Conservation (phyloP, 1,140 invertebrate species). For the Ptiloglossa arizonensis region DNA sequence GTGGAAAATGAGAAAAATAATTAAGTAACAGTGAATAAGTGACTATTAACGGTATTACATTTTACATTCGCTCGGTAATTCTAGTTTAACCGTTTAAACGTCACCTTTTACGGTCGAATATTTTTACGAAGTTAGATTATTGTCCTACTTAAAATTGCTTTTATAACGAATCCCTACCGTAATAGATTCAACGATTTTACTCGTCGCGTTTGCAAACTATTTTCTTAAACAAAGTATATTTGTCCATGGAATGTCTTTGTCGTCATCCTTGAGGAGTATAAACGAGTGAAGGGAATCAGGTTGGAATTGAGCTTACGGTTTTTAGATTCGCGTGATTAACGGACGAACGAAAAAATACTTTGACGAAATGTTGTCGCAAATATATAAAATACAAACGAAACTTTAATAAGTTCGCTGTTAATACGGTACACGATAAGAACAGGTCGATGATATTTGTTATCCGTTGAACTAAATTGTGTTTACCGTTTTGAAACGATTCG, state of each 20-base stretch:
- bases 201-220: no score
- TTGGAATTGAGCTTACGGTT: no score
- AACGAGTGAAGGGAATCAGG: no score
- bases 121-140: conserved; percentile 8
- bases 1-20: no score
- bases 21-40: neutral
- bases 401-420: no score
- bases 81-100: neutral
- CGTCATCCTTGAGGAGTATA: no score
- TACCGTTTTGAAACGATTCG: neutral
- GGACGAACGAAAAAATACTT: no score
- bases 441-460: neutral
- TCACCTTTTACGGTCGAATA: neutral
- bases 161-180: neutral
- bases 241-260: no score
- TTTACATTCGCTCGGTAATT: neutral
- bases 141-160: neutral
- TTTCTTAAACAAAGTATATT: no score
- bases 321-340: no score
- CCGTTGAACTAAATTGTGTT: neutral
- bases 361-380: no score
- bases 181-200: neutral
- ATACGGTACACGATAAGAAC: neutral
- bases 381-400: no score
- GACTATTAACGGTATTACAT: neutral